These are phyloP conservation scores for Stercorarius parasiticus DNA, from an alignment of 2,113 vertebrate species.

Conservation along the genomic window DNA sequence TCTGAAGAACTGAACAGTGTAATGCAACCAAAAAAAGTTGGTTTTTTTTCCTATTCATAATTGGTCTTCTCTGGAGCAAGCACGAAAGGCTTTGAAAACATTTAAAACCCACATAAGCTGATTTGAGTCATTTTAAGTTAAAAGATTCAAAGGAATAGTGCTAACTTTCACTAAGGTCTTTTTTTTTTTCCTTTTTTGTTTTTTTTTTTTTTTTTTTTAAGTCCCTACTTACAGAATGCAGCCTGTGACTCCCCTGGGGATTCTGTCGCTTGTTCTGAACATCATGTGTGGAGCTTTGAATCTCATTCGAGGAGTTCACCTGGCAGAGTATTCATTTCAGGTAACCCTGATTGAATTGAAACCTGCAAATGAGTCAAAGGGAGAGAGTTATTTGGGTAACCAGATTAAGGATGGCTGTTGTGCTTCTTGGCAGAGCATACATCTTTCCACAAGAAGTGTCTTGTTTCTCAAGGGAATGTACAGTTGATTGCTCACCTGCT, in stretches of 20 bases:
- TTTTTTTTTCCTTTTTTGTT: accelerated
- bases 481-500: neutral
- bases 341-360: constrained; percentile 54
- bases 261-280: constrained; percentile 92
- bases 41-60: neutral
- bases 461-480: neutral
- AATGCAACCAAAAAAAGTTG: neutral
- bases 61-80: neutral
- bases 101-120: neutral
- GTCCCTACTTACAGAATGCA: constrained; percentile 83
- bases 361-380: neutral
- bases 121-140: neutral
- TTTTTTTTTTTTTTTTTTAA: neutral
- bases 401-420: neutral
- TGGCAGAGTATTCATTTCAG: constrained; percentile 91
- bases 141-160: neutral
- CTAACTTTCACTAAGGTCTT: neutral
- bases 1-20: neutral
- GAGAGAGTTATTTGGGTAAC: neutral
- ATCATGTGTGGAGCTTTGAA: constrained; percentile 96
- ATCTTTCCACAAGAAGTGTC: neutral
- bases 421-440: neutral
- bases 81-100: neutral
- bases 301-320: constrained; percentile 91
- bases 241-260: constrained; percentile 84